Percentiles rank a stretch among this genome's conserved stretches.
Conservation (phyloP, 2,888 invertebrate genomes). For the Acleris literana region DNA sequence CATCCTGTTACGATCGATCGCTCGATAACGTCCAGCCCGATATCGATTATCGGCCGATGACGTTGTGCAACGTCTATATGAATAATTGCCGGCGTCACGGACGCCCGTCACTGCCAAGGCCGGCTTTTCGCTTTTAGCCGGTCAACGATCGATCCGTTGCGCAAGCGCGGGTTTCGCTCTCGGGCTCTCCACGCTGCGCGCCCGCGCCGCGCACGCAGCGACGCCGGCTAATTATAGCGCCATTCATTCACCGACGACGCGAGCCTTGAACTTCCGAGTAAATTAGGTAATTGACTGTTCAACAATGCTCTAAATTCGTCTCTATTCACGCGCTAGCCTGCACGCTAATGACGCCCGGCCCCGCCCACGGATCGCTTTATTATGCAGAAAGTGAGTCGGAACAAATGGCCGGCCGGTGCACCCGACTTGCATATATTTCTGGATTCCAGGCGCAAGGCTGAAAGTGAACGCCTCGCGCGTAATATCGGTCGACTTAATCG, state of each 20-base stretch:
- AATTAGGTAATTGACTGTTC: conserved; percentile 26
- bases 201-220: conserved; percentile 34
- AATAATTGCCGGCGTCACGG: conserved; percentile 65
- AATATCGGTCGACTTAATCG: conserved; percentile 12
- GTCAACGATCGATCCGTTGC: conserved; percentile 62
- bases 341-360: conserved; percentile 51
- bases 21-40: conserved; percentile 50
- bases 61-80: conserved; percentile 64
- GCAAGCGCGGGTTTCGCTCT: conserved; percentile 57
- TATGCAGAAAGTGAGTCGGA: conserved; percentile 65
- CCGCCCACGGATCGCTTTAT: conserved; percentile 63
- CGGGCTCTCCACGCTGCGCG: conserved; percentile 50
- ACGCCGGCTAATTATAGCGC: conserved; percentile 17
- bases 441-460: conserved; percentile 48
- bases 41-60: conserved; percentile 42
- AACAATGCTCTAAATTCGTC: conserved; percentile 13
- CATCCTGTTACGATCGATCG: conserved; percentile 47
- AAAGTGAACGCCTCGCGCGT: conserved; percentile 49
- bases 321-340: background rate
- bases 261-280: conserved; percentile 22
- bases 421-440: conserved; percentile 49
- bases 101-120: conserved; percentile 72
- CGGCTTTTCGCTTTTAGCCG: conserved; percentile 70
- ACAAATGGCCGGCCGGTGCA: conserved; percentile 53
- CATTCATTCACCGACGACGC: conserved; percentile 13